Base-by-base conservation (phyloP, 2,888 invertebrate genomes). In the Mellilla xanthometata region DNA sequence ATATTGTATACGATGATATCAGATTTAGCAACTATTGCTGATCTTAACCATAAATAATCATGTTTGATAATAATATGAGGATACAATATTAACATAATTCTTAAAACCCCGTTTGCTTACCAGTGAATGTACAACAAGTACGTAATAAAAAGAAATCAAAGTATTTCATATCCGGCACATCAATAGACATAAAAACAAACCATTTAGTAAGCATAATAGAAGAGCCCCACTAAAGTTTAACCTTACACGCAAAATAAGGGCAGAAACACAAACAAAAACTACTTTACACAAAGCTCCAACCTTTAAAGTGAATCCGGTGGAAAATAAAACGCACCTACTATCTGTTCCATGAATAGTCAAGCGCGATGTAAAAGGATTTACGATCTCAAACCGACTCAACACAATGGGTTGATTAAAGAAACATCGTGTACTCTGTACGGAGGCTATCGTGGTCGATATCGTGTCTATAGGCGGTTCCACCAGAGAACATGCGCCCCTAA, bases 321-420 rank as follows among this genome's bases (percentile, higher is more conserved):
- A 49, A 48, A 46, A 47, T 44, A 48, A 46, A 41, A 47, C 29
- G 23, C 39, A 19, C 40, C 33, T 27, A 44, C 36, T 40, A 49
- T 39, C 36, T 54, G 42, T 57, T 52, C 24, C 39, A 39, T 29
- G 29, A 40, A 41, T 36, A 45, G 40, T 32, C 35, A 29, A 36
- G 28, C 40, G 24, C 23, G 49, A 65, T 68, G 47, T 65, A 68
- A 65, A 76, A 69, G 70, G 72, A 49, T 54, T 58, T 56, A 45
- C 32, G 30, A 34, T 45, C 39, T 45, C 32, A 39, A 59, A 53
- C 42, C 53, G 48, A 62, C 39, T 60, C 47, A 52, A 62, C 54
- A 78, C 76, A 81, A 81, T 76, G 68, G 64, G 58, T 60, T 72
- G 75, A 80, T 81, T 79, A 81, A 81, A 82, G 83, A 79, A 81